A percentile compares a stretch with the other conserved stretches of the same genome.
These are phyloP conservation scores for Trilocha varians DNA, from an alignment of 2,888 invertebrate genomes.

Conservation along the genomic window DNA sequence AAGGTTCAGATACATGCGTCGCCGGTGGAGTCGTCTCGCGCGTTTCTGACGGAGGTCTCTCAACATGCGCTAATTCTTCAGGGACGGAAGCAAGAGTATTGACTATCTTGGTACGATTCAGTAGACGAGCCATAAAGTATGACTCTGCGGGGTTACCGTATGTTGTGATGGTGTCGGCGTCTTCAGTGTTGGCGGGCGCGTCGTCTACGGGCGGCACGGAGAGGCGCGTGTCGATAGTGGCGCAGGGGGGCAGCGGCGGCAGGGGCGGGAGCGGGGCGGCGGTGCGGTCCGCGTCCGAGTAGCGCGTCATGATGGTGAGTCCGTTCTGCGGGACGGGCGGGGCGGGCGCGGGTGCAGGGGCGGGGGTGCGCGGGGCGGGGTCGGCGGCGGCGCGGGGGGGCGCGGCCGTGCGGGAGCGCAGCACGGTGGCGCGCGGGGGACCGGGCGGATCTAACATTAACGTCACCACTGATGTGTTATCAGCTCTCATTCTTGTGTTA, in stretches of 20 bases:
- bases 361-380: slow-evolving; percentile 13
- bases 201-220: slow-evolving; percentile 29
- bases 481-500: slow-evolving; percentile 89
- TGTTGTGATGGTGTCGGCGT: slow-evolving; percentile 42
- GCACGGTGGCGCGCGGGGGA: slow-evolving; percentile 79
- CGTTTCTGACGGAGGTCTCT: slow-evolving; percentile 15
- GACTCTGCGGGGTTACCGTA: slow-evolving; percentile 67
- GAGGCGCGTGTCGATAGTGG: slow-evolving; percentile 43
- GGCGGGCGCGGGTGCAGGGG: slow-evolving; percentile 12
- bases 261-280: slow-evolving; percentile 27
- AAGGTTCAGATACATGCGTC: slow-evolving; percentile 14
- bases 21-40: slow-evolving; percentile 19
- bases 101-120: slow-evolving; percentile 49
- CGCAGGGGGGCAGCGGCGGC: slow-evolving; percentile 45
- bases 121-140: slow-evolving; percentile 59
- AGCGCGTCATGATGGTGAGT: slow-evolving; percentile 64
- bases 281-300: slow-evolving; percentile 46
- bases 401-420: slow-evolving; percentile 47
- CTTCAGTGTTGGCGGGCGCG: slow-evolving; percentile 17
- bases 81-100: slow-evolving; percentile 58
- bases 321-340: slow-evolving; percentile 53
- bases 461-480: slow-evolving; percentile 95
- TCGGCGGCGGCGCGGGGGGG: slow-evolving; percentile 17
- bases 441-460: slow-evolving; percentile 93
- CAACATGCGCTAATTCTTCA: slow-evolving; percentile 39